Evolutionary conservation across 1,140 invertebrate species (phyloP), one percentile per base, ranked within the genome.

Genomic region (Ericerus pela): DNA sequence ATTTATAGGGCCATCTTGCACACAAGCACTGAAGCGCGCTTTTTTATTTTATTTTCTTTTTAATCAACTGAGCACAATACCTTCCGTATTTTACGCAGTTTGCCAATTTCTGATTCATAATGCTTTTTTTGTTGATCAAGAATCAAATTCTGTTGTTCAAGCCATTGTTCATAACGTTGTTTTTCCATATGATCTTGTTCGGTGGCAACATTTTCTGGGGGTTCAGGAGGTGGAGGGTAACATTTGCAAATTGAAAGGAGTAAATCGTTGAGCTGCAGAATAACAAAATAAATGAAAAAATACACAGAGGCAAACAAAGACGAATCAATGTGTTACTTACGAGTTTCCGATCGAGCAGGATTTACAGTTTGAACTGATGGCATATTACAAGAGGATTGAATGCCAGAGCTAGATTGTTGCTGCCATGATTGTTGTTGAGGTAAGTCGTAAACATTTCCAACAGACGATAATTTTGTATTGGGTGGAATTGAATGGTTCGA

Each of bases 41-140:
- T n/a, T n/a, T n/a, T n/a, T n/a, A n/a, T n/a, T n/a, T n/a, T n/a
- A n/a, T n/a, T n/a, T n/a, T n/a, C n/a, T n/a, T n/a, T n/a, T n/a
- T n/a, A n/a, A n/a, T n/a, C n/a, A n/a, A n/a, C n/a, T n/a, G n/a
- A n/a, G n/a, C n/a, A n/a, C n/a, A n/a, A 24, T 47, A 47, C 41
- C 76, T 91, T 93, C 76, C 81, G 81, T 63, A 78, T 76, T 74
- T 92, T 93, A 57, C 88, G 73, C 28, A 90, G 74, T 71, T 91
- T 90, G 62, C 77, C 78, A n/a, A 92, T 81, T 71, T 92, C 88
- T n/a, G 78, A 79, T 68, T 92, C 87, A 69, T 88, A 88, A 71
- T 80, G 82, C 65, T 84, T 82, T 59, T 85, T 74, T 68, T 90
- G 85, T 60, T 82, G 78, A 11, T 74, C 70, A 16, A 90, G 72